These are phyloP conservation scores for Motacilla alba DNA, from an alignment of 2,113 vertebrate species.

Conservation along the genomic window DNA sequence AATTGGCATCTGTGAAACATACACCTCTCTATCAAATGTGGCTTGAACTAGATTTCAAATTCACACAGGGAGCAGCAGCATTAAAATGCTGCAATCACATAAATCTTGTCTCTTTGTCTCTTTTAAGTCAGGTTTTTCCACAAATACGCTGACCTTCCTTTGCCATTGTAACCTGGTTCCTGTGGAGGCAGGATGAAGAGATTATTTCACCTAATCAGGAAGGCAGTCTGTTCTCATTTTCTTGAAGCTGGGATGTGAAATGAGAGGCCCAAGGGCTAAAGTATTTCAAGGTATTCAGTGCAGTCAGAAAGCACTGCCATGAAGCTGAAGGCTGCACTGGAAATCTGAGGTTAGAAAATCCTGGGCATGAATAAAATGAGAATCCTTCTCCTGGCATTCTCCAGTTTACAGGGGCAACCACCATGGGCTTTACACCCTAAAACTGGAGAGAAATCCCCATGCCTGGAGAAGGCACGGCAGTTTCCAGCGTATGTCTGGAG, in stretches of 20 bases:
- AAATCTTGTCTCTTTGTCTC: background rate
- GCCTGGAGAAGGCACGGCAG: background rate
- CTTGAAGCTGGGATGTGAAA: background rate
- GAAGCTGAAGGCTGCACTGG: background rate
- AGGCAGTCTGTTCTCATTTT: slow-evolving; percentile 40
- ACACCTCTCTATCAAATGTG: background rate
- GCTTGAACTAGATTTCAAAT: background rate
- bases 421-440: background rate
- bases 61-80: background rate
- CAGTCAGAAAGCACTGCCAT: background rate
- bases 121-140: background rate
- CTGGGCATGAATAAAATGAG: background rate
- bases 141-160: background rate
- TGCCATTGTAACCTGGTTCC: slow-evolving; percentile 26
- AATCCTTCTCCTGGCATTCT: background rate
- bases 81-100: background rate
- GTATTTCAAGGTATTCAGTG: background rate
- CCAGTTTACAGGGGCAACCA: background rate
- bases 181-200: slow-evolving; percentile 21
- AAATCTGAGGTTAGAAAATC: background rate
- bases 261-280: background rate
- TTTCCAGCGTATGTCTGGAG: background rate
- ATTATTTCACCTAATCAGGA: slow-evolving; percentile 43
- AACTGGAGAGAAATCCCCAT: background rate
- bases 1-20: background rate